Evolutionary conservation across 2,113 vertebrate species (phyloP).

Genomic region (Ptyas mucosa): DNA sequence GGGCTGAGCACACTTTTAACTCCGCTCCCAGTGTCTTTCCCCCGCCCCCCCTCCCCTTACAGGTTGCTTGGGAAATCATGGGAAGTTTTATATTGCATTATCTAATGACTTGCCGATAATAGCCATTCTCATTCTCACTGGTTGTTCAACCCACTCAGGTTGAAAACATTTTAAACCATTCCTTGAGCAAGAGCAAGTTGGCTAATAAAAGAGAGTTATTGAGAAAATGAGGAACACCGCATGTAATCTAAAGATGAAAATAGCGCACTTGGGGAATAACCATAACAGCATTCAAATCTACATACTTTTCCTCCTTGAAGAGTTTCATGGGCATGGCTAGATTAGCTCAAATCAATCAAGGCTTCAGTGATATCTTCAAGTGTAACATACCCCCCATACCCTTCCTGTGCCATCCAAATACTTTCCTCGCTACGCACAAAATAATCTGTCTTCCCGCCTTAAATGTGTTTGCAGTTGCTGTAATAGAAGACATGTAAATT

Average conservation of each 20-base stretch:
- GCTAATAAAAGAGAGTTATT: background rate
- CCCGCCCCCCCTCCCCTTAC: too few species aligned
- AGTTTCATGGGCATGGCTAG: background rate
- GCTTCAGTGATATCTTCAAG: background rate
- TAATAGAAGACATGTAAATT: background rate
- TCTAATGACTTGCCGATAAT: background rate
- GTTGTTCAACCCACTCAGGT: background rate
- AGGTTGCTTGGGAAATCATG: background rate
- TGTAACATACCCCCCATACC: background rate
- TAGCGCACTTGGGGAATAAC: background rate
- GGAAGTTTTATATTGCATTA: conserved; percentile 2
- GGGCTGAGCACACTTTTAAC: too few species aligned
- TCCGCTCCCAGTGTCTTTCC: too few species aligned
- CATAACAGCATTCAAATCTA: background rate
- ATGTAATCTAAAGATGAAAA: background rate
- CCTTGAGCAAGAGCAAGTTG: background rate
- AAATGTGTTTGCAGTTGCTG: background rate
- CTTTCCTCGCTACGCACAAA: background rate
- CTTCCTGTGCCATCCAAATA: background rate
- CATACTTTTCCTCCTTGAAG: background rate
- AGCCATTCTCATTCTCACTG: background rate
- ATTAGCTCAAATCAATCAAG: background rate
- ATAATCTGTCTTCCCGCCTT: background rate
- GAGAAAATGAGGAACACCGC: too few species aligned
- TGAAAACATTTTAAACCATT: background rate